Evolutionary conservation across 35 echinoderm and acorn worm genomes (phyloP), one percentile per base, ranked within the genome.

Genomic region (Heliocidaris erythrogramma): DNA sequence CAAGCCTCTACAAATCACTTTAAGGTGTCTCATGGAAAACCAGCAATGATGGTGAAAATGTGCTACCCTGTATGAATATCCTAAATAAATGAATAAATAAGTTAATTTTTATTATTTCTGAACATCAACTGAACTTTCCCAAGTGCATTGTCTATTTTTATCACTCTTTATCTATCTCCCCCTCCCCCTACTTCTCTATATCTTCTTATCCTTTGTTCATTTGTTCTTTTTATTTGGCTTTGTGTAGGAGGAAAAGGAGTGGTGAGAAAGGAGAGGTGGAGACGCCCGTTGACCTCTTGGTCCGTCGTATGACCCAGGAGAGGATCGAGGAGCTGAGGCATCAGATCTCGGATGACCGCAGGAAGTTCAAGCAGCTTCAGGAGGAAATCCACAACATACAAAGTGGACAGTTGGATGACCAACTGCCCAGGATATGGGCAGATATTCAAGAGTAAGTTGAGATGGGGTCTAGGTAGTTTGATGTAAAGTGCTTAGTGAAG

Each of bases 291-390:
- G 96, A 97, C 88, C 87, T 97, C 52, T 94, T 97, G 13, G 96
- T 99, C 7, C 96, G 94, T n/a, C 97, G 97, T 85, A 93, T 99
- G 94, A 99, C 97, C 85, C 95, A 95, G 94, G 98, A 99, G 48
- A 71, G 98, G 86, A 94, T 99, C 16, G 97, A 97, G 59, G 98
- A 99, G 90, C 92, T 99, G 29, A 97, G 97, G 60, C 86, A 90
- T 52, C 96, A 97, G 97, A 89, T 99, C 30, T 91, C 93, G 13
- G 97, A 97, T n/a, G 97, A 97, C 30, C 94, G 96, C 31, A 52
- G 52, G 42, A 91, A 94, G 93, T 99, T 96, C 91, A 96, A 96
- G 35, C 95, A 96, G 49, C 96, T 99, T 18, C 61, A 96, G 95
- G 88, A 95, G 14, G 97, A 99, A 90, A 97, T 97, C 48, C 96